A percentile compares a stretch with the other conserved stretches of the same genome.
These are phyloP conservation scores for Stictocephala bisonia DNA, from an alignment of 2,888 invertebrate species.

Conservation along the genomic window DNA sequence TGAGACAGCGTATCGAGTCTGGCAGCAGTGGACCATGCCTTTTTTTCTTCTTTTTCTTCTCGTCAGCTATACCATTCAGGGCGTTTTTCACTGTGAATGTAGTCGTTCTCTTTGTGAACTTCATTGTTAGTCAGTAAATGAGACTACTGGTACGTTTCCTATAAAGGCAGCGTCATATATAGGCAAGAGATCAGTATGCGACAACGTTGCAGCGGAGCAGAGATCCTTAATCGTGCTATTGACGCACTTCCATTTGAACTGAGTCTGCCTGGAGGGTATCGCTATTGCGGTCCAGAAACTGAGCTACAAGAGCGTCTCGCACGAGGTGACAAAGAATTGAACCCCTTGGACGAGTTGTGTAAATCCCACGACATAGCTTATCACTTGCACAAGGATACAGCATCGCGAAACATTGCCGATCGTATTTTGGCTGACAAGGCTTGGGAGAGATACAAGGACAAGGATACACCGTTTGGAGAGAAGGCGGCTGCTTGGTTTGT, in stretches of 20 bases:
- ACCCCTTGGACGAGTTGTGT: conserved; percentile 61
- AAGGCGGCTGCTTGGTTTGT: conserved; percentile 40
- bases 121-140: too few species aligned
- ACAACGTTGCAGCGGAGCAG: background rate
- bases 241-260: background rate
- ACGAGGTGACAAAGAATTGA: conserved; percentile 62
- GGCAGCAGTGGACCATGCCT: conserved; percentile 49
- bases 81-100: background rate
- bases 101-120: background rate
- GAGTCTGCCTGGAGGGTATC: background rate
- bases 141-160: background rate
- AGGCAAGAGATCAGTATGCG: background rate
- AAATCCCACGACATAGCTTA: conserved; percentile 62
- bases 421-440: conserved; percentile 50
- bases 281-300: conserved; percentile 58
- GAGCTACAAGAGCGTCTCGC: conserved; percentile 59
- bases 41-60: background rate
- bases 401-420: conserved; percentile 47
- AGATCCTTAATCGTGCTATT: background rate
- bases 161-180: background rate
- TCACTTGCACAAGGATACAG: conserved; percentile 49
- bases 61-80: background rate
- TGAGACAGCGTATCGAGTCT: conserved; percentile 55
- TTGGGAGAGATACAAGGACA: conserved; percentile 48
- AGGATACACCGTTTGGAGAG: conserved; percentile 44